These are phyloP conservation scores for Perizoma flavofasciatum DNA, from an alignment of 2,888 invertebrate genomes.

Conservation along the genomic window DNA sequence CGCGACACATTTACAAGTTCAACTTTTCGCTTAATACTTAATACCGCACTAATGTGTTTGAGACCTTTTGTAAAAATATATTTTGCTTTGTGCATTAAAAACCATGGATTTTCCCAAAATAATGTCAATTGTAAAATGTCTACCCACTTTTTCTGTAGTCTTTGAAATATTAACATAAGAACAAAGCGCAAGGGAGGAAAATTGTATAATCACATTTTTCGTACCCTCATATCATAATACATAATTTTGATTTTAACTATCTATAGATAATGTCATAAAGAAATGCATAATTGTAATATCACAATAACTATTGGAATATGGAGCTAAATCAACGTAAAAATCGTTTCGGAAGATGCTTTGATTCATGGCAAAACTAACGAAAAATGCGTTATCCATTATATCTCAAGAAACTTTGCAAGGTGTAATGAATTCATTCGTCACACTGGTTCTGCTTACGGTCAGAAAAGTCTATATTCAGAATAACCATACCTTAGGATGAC, in stretches of 20 bases:
- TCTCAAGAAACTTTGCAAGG: neutral
- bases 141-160: slow-evolving; percentile 8
- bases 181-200: slow-evolving; percentile 9
- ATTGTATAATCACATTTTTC: slow-evolving; percentile 17
- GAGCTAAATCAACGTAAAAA: slow-evolving; percentile 6
- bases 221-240: slow-evolving; percentile 18
- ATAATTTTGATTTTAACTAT: slow-evolving; percentile 1
- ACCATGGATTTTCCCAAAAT: slow-evolving; percentile 3
- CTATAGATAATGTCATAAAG: slow-evolving; percentile 2
- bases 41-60: slow-evolving; percentile 23
- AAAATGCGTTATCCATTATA: neutral
- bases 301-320: slow-evolving; percentile 16
- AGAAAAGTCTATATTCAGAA: neutral
- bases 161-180: slow-evolving; percentile 8
- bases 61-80: slow-evolving; percentile 25
- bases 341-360: slow-evolving; percentile 2
- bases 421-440: neutral
- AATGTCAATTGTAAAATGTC: slow-evolving; percentile 15
- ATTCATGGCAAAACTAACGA: neutral
- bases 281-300: slow-evolving; percentile 24
- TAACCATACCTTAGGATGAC: neutral
- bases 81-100: slow-evolving; percentile 20
- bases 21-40: slow-evolving; percentile 19
- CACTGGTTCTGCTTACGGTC: neutral
- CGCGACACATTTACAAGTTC: slow-evolving; percentile 23